Base-by-base conservation (phyloP, 2,797 vertebrate species). In the Acrossocheilus fasciatus region DNA sequence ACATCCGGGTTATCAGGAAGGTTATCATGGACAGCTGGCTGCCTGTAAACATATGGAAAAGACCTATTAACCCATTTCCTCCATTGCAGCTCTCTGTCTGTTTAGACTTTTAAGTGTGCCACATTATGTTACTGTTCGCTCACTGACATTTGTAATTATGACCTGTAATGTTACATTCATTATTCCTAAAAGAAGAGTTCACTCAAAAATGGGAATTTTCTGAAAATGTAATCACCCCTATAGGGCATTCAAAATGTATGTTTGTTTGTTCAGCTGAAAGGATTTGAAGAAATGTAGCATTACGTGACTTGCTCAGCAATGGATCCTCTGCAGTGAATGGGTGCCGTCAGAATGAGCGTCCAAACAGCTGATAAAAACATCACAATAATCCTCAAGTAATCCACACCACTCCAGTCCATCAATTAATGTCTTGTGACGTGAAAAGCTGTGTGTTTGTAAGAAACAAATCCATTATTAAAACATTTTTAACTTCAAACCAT, bases 31-130 rank as follows among this genome's bases (percentile, higher is more conserved):
- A 86, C 43, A 64, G 82, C 74, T 79, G 64, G 30, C 77, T 90
- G 72, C 23, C 72, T 86, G 83, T 89, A 91, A 91, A 90, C 90
- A 90, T 69, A 88, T 90, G 89, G 89, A 93, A 91, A 90, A 39
- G 59, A 89, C 87, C 86, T 82, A 90, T 90, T 89, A 89, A 84
- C 83, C 90, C 82, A 86, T 85, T 90, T 92, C 90, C 89, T 91
- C 23, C 69, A 88, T 73, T 88, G 70, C 12, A 87, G 75, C 47
- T 64, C 62, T 79, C 50, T 78, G 79, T 79, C 74, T 86, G 87
- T 78, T 87, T 73, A 89, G 62, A 23, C 36, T 80, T 57, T 45
- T 78, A 76, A 73, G 69, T 45, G 82, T 47, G 64, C 50, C 68
- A 43, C 10, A 39, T 82, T n/a, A 80, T 54, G 76, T 74, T 39